These are phyloP conservation scores for Micoletzkya japonica DNA, from an alignment of 2,888 invertebrate species.

Conservation along the genomic window DNA sequence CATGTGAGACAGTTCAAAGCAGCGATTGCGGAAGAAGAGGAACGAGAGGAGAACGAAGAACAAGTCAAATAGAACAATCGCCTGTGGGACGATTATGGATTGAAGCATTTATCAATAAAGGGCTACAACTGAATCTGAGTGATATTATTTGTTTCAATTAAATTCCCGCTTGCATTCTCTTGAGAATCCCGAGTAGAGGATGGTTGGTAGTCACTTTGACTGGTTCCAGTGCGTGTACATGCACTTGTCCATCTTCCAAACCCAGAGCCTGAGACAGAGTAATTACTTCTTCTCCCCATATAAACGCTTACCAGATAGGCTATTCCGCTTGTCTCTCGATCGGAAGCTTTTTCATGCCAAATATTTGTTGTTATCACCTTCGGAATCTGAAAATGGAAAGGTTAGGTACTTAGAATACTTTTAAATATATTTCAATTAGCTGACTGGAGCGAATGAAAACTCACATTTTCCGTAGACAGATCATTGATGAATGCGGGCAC, in stretches of 20 bases:
- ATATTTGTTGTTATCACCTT: neutral
- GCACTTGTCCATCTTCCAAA: conserved; percentile 5
- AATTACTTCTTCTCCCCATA: neutral
- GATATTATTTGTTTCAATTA: no score
- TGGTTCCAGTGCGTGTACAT: conserved; percentile 25
- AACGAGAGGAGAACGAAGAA: no score
- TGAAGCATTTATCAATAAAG: no score
- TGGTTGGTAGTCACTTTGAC: conserved; percentile 2
- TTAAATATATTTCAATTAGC: neutral
- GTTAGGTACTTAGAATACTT: neutral
- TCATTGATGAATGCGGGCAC: conserved; percentile 9
- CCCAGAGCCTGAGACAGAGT: conserved; percentile 23
- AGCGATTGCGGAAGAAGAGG: conserved; percentile 19
- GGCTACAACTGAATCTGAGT: no score
- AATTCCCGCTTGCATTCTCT: no score
- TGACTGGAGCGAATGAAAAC: neutral
- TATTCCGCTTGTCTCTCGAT: conserved; percentile 6
- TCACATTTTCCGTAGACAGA: conserved; percentile 10
- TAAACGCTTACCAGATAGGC: conserved; percentile 15
- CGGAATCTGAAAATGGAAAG: conserved; percentile 2
- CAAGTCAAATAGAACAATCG: no score
- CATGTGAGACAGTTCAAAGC: conserved; percentile 71
- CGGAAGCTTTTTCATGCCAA: conserved; percentile 23
- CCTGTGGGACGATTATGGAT: no score
- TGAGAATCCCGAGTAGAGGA: neutral